Conservation (phyloP, 2,797 vertebrate genomes). For the Lycodopsis pacificus region DNA sequence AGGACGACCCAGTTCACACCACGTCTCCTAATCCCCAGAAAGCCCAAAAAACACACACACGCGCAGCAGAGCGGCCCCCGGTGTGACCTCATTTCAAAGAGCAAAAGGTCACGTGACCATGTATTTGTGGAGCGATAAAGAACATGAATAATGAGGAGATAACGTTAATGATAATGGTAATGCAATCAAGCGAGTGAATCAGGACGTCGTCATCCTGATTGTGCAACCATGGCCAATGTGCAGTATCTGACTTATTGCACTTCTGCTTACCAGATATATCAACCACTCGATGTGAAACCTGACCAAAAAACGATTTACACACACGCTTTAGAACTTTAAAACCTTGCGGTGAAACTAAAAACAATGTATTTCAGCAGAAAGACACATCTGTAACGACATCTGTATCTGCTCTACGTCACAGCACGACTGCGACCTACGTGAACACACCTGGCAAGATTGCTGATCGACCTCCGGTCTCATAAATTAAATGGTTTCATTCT, state of each 20-base stretch:
- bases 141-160: conserved; percentile 17
- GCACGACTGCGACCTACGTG: conserved; percentile 31
- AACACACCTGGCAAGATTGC: conserved; percentile 34
- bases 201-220: conserved; percentile 22
- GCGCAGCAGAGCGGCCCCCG: background rate
- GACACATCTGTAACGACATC: conserved; percentile 16
- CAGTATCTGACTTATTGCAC: background rate
- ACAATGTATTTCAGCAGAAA: background rate
- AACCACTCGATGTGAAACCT: background rate
- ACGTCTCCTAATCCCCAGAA: conserved; percentile 49
- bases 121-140: conserved; percentile 15
- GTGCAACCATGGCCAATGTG: background rate
- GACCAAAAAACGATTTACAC: background rate
- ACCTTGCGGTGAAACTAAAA: background rate
- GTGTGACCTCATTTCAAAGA: conserved; percentile 56
- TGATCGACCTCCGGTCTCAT: conserved; percentile 20
- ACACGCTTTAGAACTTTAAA: background rate
- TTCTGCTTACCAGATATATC: background rate
- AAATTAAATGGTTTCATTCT: conserved; percentile 35
- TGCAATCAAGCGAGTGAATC: background rate
- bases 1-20: conserved; percentile 36
- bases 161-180: conserved; percentile 2
- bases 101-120: conserved; percentile 50
- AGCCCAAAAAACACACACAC: conserved; percentile 1
- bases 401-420: conserved; percentile 10